phyloP scores from a whole-genome alignment of 2,113 vertebrate genomes.

The Melierax canorus region DNA sequence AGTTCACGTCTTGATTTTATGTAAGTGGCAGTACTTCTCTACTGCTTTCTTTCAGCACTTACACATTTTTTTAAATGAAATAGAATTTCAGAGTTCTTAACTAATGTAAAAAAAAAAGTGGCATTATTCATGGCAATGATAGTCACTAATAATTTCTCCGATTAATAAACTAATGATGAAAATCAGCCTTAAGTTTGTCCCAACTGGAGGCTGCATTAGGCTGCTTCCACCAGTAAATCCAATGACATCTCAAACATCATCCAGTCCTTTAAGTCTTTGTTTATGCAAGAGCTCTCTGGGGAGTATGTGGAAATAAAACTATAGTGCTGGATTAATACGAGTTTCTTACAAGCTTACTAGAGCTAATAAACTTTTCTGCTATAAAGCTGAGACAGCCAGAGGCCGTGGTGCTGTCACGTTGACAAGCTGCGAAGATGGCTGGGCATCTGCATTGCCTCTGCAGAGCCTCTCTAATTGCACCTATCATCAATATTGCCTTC shows the following conservation, averaged over 20 bases:
- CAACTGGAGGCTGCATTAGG: background rate
- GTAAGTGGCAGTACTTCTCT: background rate
- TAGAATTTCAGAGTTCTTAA: background rate
- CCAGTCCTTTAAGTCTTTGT: background rate
- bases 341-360: background rate
- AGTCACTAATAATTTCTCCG: background rate
- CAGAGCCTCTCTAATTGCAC: background rate
- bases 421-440: background rate
- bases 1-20: background rate
- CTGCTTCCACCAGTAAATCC: background rate
- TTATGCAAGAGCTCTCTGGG: background rate
- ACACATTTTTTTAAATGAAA: background rate
- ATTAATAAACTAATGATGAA: background rate
- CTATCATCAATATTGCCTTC: background rate
- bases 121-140: background rate
- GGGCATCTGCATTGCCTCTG: background rate
- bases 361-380: background rate
- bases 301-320: background rate
- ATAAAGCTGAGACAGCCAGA: background rate
- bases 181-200: background rate
- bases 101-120: background rate
- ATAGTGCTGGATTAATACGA: background rate
- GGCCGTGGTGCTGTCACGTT: background rate
- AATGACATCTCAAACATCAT: background rate
- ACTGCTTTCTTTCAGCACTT: background rate